Conservation (phyloP, 2,113 vertebrate species). For the Paradoxurus hermaphroditus region DNA sequence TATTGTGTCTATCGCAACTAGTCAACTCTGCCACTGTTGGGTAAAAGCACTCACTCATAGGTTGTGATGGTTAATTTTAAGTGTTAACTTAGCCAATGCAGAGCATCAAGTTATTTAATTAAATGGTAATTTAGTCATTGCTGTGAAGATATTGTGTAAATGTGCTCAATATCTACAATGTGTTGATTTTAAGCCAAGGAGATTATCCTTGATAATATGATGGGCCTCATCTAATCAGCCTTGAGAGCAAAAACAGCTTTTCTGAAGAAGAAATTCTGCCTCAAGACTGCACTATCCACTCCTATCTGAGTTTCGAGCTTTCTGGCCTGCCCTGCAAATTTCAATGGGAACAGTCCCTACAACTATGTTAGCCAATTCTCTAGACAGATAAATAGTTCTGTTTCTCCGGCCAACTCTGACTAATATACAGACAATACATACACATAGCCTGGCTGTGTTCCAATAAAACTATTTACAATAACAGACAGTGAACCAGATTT, state of each 20-base stretch:
- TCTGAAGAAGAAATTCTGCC: neutral
- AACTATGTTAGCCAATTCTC: neutral
- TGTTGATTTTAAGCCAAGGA: neutral
- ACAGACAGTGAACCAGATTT: neutral
- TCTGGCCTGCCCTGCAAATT: neutral
- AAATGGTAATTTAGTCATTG: neutral
- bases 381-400: neutral
- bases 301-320: neutral
- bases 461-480: neutral
- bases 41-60: neutral
- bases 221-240: neutral
- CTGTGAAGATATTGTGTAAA: neutral
- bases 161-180: neutral
- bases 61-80: neutral
- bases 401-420: neutral
- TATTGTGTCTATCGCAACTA: neutral
- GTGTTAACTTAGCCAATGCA: neutral
- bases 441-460: conserved; percentile 30
- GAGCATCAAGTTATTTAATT: neutral
- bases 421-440: neutral
- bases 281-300: neutral
- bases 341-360: neutral
- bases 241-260: neutral
- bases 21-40: neutral
- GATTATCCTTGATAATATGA: neutral